A percentile compares a stretch with the other conserved stretches of the same genome.
Evolutionary conservation across 2,113 vertebrate genomes (phyloP).

Genomic region (Pterophyllum scalare): DNA sequence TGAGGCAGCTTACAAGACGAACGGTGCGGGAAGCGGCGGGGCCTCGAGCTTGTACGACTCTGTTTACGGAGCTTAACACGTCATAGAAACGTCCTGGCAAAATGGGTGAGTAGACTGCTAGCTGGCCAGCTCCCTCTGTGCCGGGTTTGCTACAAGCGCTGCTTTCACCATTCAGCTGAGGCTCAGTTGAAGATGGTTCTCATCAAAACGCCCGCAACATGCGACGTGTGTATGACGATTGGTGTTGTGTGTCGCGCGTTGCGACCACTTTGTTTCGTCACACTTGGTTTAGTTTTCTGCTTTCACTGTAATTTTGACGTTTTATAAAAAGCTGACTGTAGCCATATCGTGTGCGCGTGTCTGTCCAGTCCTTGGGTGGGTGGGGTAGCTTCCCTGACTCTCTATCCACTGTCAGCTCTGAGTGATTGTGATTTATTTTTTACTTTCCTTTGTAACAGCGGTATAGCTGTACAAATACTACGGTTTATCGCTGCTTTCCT

Average conservation of each 20-base stretch:
- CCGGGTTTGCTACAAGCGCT: neutral
- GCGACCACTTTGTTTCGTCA: neutral
- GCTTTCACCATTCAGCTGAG: neutral
- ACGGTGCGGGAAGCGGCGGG: slow-evolving; percentile 59
- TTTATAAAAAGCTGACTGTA: neutral
- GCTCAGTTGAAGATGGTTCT: neutral
- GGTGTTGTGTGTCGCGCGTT: neutral
- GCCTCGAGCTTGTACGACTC: slow-evolving; percentile 69
- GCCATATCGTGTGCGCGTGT: neutral
- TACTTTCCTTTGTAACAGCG: neutral
- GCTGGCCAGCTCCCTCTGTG: slow-evolving; percentile 19
- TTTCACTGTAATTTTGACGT: neutral
- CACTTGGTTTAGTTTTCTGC: neutral
- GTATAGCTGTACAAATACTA: rapidly evolving
- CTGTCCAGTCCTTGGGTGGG: slow-evolving; percentile 49
- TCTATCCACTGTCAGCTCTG: neutral
- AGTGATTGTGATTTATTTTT: neutral
- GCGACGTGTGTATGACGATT: neutral
- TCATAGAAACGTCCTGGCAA: slow-evolving; percentile 50
- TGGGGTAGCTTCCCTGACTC: slow-evolving; percentile 55
- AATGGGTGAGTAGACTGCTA: slow-evolving; percentile 69
- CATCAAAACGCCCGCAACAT: neutral
- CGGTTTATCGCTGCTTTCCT: rapidly evolving
- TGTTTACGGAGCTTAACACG: slow-evolving; percentile 37
- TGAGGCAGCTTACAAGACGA: slow-evolving; percentile 7